Evolutionary conservation across 2,797 vertebrate species (phyloP).

Genomic region (Miopithecus talapoin): DNA sequence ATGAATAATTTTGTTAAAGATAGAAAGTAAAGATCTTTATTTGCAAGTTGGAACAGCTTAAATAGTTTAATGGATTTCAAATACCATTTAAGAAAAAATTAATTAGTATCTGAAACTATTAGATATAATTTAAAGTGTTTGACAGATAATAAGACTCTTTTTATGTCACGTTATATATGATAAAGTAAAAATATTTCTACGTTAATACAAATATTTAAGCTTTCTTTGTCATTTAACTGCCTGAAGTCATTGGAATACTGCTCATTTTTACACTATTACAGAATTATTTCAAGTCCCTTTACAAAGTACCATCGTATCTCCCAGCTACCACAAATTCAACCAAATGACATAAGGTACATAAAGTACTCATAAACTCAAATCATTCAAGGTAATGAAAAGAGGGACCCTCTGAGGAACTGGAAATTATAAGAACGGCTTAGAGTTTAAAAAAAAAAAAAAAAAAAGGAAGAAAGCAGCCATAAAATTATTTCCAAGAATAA

Average conservation of each 20-base stretch:
- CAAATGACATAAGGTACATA: not conserved
- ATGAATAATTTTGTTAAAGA: conserved; percentile 47
- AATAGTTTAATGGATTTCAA: conserved; percentile 58
- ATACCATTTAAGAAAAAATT: conserved; percentile 56
- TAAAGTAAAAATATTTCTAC: conserved; percentile 53
- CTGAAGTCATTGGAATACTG: not conserved
- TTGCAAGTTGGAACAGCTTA: conserved; percentile 28
- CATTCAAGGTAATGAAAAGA: not conserved
- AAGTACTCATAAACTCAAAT: not conserved
- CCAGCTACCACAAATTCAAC: not conserved
- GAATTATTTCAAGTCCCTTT: not conserved
- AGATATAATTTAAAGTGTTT: conserved; percentile 27
- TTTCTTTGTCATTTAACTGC: conserved; percentile 48
- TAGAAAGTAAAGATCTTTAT: conserved; percentile 30
- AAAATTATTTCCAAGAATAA: not conserved
- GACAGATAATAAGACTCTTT: conserved; percentile 53
- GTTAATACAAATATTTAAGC: conserved; percentile 60
- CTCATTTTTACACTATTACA: not conserved
- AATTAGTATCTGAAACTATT: conserved; percentile 55
- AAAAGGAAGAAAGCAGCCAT: not conserved
- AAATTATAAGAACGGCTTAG: not conserved
- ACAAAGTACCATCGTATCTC: not conserved
- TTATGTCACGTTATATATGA: not conserved
- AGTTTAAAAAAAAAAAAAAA: not conserved
- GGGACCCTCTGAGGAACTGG: not conserved